Base-by-base conservation (phyloP, 2,797 vertebrate genomes). In the Urocyon cinereoargenteus region DNA sequence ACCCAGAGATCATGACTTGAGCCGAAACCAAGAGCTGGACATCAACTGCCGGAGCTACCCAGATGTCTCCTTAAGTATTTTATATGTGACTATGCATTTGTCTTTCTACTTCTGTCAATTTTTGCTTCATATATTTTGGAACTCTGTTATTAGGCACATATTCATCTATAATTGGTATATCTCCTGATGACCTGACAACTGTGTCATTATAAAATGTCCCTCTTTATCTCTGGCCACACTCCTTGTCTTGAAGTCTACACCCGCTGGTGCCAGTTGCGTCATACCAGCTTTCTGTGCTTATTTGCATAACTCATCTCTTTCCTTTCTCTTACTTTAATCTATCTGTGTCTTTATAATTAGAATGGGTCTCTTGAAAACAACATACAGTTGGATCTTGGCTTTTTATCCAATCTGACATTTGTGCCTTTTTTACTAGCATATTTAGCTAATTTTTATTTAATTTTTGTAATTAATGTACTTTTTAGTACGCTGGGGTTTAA, bases 371-470 rank as follows among this genome's bases (percentile, higher is more conserved):
- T 86, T 72, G 51, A 96, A 73, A 88, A 78, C 22, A 90, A 72
- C 9, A 66, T 10, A 62, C 10, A 72, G 55, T 66, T 78, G 34
- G 57, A 49, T 90, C 53, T 87, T 86, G 7, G 5, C 28, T 91
- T 75, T 96, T 86, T 21, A 90, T 77, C 18, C 15, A 75, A 6
- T 72, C 22, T n/a, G 40, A 79, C 15, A 72, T 62, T 22, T 36
- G n/a, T 81, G 59, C 51, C 86, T 78, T 86, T 86, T 94, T 83
- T 57, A 85, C 36, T 84, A 64, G 15, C 61, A n/a, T 62, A 53
- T 82, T 62, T 89, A 40, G 49, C 78, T 79, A 28, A 96, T 36
- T 79, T 86, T 78, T 77, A 73, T 61, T 49, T 83, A 87, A 36
- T 83, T 79, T 95, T 83, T 92, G 10, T 53, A 61, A 86, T 22